phyloP scores from a whole-genome alignment of 1,140 invertebrate species.

The Zaprionus camerounensis region DNA sequence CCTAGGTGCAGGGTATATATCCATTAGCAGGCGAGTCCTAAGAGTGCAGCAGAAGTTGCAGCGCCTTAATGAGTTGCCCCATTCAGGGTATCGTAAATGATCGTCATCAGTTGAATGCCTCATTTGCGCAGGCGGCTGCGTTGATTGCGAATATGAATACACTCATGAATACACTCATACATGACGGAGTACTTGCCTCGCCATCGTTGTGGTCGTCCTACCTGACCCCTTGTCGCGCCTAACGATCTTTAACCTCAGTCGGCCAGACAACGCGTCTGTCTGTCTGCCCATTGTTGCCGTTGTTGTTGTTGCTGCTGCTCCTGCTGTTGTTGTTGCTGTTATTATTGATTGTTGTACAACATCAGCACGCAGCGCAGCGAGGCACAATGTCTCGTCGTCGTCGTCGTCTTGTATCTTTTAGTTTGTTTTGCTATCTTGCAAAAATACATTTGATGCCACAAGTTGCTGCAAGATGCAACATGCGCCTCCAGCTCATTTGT shows the following conservation, averaged over 20 bases:
- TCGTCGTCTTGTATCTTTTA: constrained; percentile 15
- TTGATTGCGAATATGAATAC: constrained; percentile 48
- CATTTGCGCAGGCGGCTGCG: constrained; percentile 63
- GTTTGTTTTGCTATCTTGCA: constrained; percentile 44
- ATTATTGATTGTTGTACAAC: constrained; percentile 62
- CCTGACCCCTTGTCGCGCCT: constrained; percentile 76
- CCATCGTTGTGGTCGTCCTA: constrained; percentile 25
- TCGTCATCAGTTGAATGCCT: constrained; percentile 61
- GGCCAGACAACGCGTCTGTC: constrained; percentile 23
- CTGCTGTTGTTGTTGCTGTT: constrained; percentile 48
- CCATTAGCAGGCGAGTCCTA: constrained; percentile 54
- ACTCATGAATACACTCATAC: constrained; percentile 39
- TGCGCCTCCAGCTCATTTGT: constrained; percentile 58
- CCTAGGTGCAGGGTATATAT: constrained; percentile 8
- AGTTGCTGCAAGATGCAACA: constrained; percentile 5
- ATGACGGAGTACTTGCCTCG: constrained; percentile 23
- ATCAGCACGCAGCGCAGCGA: constrained; percentile 16
- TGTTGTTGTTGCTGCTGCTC: constrained; percentile 39
- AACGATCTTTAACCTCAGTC: constrained; percentile 76
- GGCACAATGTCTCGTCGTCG: neutral
- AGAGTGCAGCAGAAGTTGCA: constrained; percentile 17
- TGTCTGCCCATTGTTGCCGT: constrained; percentile 18
- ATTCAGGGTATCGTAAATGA: constrained; percentile 47
- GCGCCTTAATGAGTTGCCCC: constrained; percentile 48
- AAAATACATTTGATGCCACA: constrained; percentile 32